Evolutionary conservation across 2,888 invertebrate genomes (phyloP).

Genomic region (Therioaphis trifolii): DNA sequence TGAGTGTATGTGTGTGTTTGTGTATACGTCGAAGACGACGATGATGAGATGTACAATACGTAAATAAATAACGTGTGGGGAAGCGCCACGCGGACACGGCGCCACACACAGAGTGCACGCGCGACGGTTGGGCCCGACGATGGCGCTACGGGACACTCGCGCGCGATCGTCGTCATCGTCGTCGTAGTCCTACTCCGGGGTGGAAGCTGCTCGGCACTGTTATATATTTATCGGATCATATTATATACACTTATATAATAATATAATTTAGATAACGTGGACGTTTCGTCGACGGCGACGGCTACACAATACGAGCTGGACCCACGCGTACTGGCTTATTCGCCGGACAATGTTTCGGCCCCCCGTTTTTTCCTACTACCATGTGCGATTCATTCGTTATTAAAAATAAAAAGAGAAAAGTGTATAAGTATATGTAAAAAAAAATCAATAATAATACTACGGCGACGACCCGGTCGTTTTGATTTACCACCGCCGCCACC

Average conservation of each 20-base stretch:
- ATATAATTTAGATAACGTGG: no score
- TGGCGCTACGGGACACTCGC: slow-evolving; percentile 41
- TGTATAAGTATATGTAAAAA: neutral
- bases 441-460: slow-evolving; percentile 52
- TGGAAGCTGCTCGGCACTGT: neutral
- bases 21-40: neutral
- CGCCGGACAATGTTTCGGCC: no score
- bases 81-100: slow-evolving; percentile 43
- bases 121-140: slow-evolving; percentile 22
- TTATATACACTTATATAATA: neutral
- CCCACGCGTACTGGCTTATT: no score
- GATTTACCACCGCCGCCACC: neutral
- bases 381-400: neutral
- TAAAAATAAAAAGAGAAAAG: slow-evolving; percentile 6
- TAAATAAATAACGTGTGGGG: slow-evolving; percentile 39
- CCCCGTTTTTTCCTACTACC: no score
- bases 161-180: neutral
- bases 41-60: slow-evolving; percentile 4
- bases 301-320: no score
- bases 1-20: neutral
- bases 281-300: no score
- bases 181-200: neutral
- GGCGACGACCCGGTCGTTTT: slow-evolving; percentile 9
- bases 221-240: neutral
- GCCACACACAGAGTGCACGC: slow-evolving; percentile 38